These are phyloP conservation scores for Bolinopsis microptera DNA, from an alignment of 37 sponge, comb jelly and placozoan species.

Conservation along the genomic window DNA sequence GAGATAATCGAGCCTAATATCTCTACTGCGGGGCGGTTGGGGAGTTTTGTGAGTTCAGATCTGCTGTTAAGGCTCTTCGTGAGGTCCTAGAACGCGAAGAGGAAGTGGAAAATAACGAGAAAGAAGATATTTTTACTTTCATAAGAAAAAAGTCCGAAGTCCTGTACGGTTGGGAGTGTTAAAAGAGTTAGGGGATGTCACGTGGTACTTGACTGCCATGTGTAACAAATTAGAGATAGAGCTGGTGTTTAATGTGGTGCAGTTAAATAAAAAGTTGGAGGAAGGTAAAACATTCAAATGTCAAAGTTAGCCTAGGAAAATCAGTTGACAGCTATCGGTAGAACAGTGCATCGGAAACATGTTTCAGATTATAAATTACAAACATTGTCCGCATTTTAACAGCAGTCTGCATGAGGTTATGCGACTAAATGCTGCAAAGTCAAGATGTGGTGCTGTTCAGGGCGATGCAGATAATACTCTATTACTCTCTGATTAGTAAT, in stretches of 20 bases:
- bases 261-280: too few relatives aligned
- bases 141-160: too few relatives aligned
- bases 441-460: not conserved
- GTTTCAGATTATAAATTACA: not conserved
- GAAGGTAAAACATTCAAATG: too few relatives aligned
- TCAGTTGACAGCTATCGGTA: not conserved
- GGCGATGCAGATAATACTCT: constrained; percentile 27
- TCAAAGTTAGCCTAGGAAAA: not conserved
- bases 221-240: not conserved
- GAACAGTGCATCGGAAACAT: not conserved
- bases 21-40: constrained; percentile 46
- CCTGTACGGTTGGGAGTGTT: not conserved
- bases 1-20: too few relatives aligned
- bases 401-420: not conserved
- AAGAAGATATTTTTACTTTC: too few relatives aligned
- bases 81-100: too few relatives aligned
- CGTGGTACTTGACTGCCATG: constrained; percentile 20
- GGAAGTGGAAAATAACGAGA: too few relatives aligned
- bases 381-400: not conserved
- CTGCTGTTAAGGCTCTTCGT: not conserved
- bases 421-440: constrained; percentile 5
- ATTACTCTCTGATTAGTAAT: too few relatives aligned
- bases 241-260: constrained; percentile 27
- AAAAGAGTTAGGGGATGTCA: constrained; percentile 50
- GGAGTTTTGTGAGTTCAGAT: constrained; percentile 47